phyloP scores from a whole-genome alignment of 1,140 invertebrate species.

The Micrasema minimum region DNA sequence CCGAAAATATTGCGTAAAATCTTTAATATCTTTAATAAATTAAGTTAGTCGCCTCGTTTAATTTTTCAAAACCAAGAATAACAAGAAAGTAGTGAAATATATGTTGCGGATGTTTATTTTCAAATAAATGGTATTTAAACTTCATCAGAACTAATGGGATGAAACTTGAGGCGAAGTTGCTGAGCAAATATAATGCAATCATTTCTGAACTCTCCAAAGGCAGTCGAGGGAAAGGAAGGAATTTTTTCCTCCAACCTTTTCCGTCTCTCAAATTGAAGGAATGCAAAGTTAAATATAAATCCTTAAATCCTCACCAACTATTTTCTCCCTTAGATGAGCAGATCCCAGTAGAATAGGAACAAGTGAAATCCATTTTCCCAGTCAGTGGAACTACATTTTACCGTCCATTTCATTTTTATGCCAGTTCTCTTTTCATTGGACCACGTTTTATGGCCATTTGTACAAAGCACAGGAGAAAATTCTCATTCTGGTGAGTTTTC shows the following conservation, averaged over 20 bases:
- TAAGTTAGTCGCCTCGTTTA: no score
- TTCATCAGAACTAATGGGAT: slow-evolving; percentile 25
- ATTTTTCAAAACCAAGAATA: no score
- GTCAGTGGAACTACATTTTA: slow-evolving; percentile 30
- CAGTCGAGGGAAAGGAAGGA: not conserved
- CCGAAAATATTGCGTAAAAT: no score
- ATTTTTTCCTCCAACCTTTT: slow-evolving; percentile 7
- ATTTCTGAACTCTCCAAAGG: slow-evolving; percentile 12
- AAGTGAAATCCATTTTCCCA: slow-evolving; percentile 38
- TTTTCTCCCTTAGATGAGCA: slow-evolving; percentile 18
- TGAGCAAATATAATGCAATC: slow-evolving; percentile 19
- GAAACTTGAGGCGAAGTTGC: slow-evolving; percentile 11
- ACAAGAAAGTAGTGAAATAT: no score
- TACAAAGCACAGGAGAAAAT: slow-evolving; percentile 16
- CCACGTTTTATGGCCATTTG: slow-evolving; percentile 15
- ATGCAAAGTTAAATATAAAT: slow-evolving; percentile 43
- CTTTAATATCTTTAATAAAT: no score
- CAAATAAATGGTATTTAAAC: slow-evolving; percentile 5
- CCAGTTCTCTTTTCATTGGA: slow-evolving; percentile 36
- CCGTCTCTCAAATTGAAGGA: slow-evolving; percentile 23
- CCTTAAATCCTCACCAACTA: slow-evolving; percentile 14
- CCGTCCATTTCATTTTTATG: slow-evolving; percentile 41
- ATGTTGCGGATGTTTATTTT: not conserved
- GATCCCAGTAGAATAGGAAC: slow-evolving; percentile 18
- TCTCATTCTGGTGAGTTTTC: slow-evolving; percentile 1